phyloP scores from a whole-genome alignment of 2,888 invertebrate genomes.

The Antheraea assamensis region DNA sequence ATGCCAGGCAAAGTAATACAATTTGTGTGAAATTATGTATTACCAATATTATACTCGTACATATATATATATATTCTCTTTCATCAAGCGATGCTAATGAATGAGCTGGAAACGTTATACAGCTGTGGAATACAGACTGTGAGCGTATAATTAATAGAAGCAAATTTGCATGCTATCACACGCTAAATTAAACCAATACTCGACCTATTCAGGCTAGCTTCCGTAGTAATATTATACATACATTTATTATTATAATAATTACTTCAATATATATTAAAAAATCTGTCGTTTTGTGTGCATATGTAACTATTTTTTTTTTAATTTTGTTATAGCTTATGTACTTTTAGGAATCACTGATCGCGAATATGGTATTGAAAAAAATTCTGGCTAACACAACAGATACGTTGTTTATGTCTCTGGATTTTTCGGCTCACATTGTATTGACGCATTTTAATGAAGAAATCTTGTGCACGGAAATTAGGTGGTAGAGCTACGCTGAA shows the following conservation, averaged over 20 bases:
- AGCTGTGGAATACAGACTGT: constrained; percentile 41
- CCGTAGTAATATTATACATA: neutral
- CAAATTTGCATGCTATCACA: constrained; percentile 68
- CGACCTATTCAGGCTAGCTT: constrained; percentile 30
- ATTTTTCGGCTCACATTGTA: no score
- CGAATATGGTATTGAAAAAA: no score
- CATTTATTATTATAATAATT: neutral
- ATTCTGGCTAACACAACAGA: no score
- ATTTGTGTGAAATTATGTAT: no score
- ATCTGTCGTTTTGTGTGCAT: no score
- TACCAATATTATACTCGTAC: neutral
- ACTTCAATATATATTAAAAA: neutral
- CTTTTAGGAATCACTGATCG: no score
- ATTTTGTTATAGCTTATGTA: no score
- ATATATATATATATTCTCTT: neutral
- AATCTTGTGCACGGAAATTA: no score
- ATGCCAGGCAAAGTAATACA: neutral
- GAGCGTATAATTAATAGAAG: constrained; percentile 56
- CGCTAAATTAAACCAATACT: constrained; percentile 60
- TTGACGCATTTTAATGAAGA: no score
- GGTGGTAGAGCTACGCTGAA: no score
- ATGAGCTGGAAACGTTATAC: constrained; percentile 32
- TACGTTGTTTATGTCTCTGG: no score
- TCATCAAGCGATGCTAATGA: constrained; percentile 29
- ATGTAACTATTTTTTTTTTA: no score